Conservation (phyloP, 1,140 invertebrate species). For the Nasonia giraulti region DNA sequence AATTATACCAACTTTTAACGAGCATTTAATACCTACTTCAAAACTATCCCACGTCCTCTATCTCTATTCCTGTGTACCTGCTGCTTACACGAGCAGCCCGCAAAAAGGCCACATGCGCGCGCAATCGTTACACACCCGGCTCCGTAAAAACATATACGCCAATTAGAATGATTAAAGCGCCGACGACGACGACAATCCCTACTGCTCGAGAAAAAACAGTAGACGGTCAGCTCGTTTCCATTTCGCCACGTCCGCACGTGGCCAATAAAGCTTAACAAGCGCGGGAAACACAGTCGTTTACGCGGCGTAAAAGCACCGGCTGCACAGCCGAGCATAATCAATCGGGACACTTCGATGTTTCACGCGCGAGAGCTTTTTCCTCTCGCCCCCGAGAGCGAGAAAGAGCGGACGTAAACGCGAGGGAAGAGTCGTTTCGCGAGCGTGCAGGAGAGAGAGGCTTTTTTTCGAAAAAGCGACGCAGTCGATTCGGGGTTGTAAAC, state of each 20-base stretch:
- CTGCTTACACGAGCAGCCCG: not conserved
- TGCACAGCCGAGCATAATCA: slow-evolving; percentile 7
- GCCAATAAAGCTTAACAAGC: slow-evolving; percentile 30
- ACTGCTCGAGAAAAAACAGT: too few species aligned
- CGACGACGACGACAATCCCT: not conserved
- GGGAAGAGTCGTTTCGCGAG: too few species aligned
- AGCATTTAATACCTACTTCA: not conserved
- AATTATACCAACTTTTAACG: slow-evolving; percentile 20
- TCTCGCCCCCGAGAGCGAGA: too few species aligned
- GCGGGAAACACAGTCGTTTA: not conserved
- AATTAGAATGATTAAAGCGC: not conserved
- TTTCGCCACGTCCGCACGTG: too few species aligned
- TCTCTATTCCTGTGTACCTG: not conserved
- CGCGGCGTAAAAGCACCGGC: not conserved
- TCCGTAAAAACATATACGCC: not conserved
- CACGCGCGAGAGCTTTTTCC: too few species aligned
- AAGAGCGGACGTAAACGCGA: too few species aligned
- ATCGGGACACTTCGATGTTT: not conserved
- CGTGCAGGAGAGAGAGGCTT: too few species aligned
- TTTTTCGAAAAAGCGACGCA: too few species aligned
- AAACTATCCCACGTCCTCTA: not conserved
- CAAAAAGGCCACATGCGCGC: not conserved
- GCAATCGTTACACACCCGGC: too few species aligned
- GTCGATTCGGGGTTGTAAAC: too few species aligned
- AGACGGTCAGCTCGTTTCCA: too few species aligned